A percentile compares a stretch with the other conserved stretches of the same genome.
Evolutionary conservation across 2,888 invertebrate species (phyloP).

Genomic region (Dimorphilus gyrociliatus): DNA sequence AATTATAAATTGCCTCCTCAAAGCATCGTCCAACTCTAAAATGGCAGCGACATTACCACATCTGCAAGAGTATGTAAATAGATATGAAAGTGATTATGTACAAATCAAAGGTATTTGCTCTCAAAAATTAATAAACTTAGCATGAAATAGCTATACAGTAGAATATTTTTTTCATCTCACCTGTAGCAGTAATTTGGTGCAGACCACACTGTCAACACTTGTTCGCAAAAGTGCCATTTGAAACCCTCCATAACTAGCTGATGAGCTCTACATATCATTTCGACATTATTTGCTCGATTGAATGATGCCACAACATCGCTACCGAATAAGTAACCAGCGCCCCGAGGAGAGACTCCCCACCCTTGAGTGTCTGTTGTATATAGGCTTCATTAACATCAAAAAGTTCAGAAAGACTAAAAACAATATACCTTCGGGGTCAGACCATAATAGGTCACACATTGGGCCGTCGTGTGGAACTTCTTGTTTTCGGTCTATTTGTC

Average conservation of each 20-base stretch:
- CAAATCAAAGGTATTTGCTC: too few species aligned
- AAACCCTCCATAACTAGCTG: conserved; percentile 99
- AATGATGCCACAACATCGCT: conserved; percentile 95
- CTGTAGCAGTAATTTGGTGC: conserved; percentile 99
- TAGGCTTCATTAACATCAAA: too few species aligned
- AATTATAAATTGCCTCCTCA: conserved; percentile 94
- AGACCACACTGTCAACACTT: conserved; percentile 97
- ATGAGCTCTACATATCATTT: conserved; percentile 97
- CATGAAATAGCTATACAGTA: too few species aligned
- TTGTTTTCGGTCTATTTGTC: conserved; percentile 95
- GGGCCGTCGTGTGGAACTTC: conserved; percentile 55
- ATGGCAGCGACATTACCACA: conserved; percentile 99
- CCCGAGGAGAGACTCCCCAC: conserved; percentile 89
- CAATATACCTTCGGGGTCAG: conserved; percentile 98
- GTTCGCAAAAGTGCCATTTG: conserved; percentile 99
- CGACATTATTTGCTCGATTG: conserved; percentile 89
- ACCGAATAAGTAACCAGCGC: conserved; percentile 94
- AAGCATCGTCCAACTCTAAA: conserved; percentile 89
- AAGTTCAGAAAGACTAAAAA: too few species aligned
- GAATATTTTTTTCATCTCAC: too few species aligned
- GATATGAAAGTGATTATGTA: too few species aligned
- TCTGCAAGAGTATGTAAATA: too few species aligned
- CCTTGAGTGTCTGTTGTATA: conserved; percentile 43
- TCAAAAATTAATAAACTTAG: too few species aligned
- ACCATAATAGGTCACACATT: conserved; percentile 98